Percentiles rank a stretch among this genome's conserved stretches.
Evolutionary conservation across 2,888 invertebrate genomes (phyloP).

Genomic region (Drosophila prostipennis): DNA sequence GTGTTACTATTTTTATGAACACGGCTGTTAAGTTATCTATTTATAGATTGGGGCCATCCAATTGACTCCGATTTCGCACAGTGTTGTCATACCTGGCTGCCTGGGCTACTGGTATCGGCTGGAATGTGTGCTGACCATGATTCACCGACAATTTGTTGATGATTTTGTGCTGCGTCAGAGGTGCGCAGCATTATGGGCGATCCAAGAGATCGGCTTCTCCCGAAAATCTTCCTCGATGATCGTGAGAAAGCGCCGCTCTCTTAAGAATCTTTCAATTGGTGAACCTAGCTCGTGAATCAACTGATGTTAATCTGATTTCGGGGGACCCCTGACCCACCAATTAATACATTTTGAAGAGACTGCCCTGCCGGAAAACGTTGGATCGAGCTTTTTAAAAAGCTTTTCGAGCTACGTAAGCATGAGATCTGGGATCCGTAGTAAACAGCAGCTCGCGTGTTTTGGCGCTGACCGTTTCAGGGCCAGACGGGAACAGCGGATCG

Average conservation of each 20-base stretch:
- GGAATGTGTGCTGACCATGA: constrained; percentile 30
- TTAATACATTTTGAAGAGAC: constrained; percentile 9
- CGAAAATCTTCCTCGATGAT: constrained; percentile 6
- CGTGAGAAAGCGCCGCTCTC: constrained; percentile 27
- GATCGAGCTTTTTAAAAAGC: constrained; percentile 21
- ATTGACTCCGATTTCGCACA: constrained; percentile 17
- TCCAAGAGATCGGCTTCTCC: constrained; percentile 7
- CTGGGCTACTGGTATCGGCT: neutral
- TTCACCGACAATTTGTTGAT: constrained; percentile 16
- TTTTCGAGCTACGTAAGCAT: constrained; percentile 16
- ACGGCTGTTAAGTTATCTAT: neutral
- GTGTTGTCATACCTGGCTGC: constrained; percentile 33
- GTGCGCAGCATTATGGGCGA: constrained; percentile 3
- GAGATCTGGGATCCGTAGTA: constrained; percentile 7
- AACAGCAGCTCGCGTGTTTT: constrained; percentile 35
- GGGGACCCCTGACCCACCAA: constrained; percentile 31
- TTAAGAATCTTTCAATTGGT: constrained; percentile 10
- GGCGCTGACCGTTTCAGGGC: constrained; percentile 6
- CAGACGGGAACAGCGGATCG: constrained; percentile 8
- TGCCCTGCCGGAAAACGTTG: neutral
- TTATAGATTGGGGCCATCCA: neutral
- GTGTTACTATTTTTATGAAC: neutral
- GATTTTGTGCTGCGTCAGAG: constrained; percentile 39
- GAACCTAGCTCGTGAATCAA: constrained; percentile 13
- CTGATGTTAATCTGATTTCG: constrained; percentile 15